Conservation (phyloP, 2,797 vertebrate species). For the Phoebastria nigripes region DNA sequence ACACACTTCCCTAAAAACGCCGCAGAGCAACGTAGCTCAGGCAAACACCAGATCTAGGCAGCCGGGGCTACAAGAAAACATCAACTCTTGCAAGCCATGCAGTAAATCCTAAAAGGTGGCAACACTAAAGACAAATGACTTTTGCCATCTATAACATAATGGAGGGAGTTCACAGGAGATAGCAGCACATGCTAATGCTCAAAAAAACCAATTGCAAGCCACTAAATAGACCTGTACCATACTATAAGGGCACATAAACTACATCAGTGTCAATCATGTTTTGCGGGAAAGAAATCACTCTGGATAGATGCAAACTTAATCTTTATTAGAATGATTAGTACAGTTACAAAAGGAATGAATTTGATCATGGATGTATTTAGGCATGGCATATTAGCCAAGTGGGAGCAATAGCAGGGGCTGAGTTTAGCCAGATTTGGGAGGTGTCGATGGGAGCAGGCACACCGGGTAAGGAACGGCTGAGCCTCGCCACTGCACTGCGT, state of each 20-base stretch:
- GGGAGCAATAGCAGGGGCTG: neutral
- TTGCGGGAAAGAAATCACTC: neutral
- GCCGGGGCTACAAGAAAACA: neutral
- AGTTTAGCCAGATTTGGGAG: neutral
- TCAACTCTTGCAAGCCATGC: neutral
- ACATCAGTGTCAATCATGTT: neutral
- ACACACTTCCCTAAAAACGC: neutral
- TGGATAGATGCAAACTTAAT: neutral
- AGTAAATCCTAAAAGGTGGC: neutral
- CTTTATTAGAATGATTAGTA: neutral
- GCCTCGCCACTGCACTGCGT: rapidly evolving
- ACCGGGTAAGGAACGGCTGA: neutral
- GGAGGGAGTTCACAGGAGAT: neutral
- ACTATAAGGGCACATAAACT: neutral
- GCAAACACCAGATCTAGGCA: neutral
- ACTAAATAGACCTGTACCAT: neutral
- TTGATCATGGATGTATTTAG: neutral
- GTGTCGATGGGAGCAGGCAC: neutral
- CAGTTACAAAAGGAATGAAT: neutral
- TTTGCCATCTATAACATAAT: neutral
- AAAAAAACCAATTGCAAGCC: neutral
- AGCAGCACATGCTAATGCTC: neutral
- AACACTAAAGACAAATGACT: neutral
- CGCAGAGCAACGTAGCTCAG: neutral
- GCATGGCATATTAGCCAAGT: neutral